A percentile compares a stretch with the other conserved stretches of the same genome.
These are phyloP conservation scores for Atractosteus spatula DNA, from an alignment of 2,113 vertebrate genomes.

Conservation along the genomic window DNA sequence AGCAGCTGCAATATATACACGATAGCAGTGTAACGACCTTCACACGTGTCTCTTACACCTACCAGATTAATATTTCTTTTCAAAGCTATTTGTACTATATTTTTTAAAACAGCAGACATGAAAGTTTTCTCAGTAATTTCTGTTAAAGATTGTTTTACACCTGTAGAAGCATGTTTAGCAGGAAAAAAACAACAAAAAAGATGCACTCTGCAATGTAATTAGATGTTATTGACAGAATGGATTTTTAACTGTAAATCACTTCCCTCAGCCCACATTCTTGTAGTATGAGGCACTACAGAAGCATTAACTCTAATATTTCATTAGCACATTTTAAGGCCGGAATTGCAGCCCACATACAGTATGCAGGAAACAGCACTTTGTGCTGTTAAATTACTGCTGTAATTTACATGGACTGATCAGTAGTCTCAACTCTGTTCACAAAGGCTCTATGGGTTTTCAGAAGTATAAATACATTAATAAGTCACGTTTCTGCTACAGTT, in stretches of 20 bases:
- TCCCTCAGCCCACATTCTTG: constrained; percentile 24
- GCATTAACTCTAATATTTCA: not conserved
- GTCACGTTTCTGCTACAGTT: too few species aligned
- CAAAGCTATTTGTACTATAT: constrained; percentile 12
- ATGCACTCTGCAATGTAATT: constrained; percentile 40
- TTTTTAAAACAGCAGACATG: constrained; percentile 28
- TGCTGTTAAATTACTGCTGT: too few species aligned
- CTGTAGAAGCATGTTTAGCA: constrained; percentile 20
- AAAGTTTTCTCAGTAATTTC: constrained; percentile 26
- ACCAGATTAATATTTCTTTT: constrained; percentile 42
- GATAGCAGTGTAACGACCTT: constrained; percentile 58
- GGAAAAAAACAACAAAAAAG: not conserved
- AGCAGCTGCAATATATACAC: constrained; percentile 49
- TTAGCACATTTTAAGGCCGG: constrained; percentile 26
- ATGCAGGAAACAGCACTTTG: too few species aligned
- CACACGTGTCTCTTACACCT: constrained; percentile 45
- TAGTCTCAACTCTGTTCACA: too few species aligned
- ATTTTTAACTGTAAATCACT: constrained; percentile 33
- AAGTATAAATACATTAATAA: too few species aligned
- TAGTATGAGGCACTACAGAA: constrained; percentile 33
- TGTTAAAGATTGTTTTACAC: constrained; percentile 26
- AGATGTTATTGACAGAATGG: constrained; percentile 22
- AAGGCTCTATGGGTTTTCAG: too few species aligned
- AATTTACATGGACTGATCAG: too few species aligned
- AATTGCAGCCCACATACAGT: too few species aligned